Percentiles rank a stretch among this genome's conserved stretches.
Evolutionary conservation across 92 coral and sea anemone genomes (phyloP).

Genomic region (Porites lobata): DNA sequence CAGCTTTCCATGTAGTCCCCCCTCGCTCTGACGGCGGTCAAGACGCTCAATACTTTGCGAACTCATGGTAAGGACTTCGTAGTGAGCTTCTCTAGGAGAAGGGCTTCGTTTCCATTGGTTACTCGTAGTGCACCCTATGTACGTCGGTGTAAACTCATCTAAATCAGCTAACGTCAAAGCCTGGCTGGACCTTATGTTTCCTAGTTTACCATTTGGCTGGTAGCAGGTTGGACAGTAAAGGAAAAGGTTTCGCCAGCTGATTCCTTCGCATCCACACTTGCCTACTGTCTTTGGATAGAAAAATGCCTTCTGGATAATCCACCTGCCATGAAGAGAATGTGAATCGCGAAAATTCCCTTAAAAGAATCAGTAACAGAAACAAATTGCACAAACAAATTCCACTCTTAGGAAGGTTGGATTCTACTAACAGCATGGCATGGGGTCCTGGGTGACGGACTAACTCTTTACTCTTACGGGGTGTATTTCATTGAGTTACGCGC

Average conservation of each 20-base stretch:
- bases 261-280: constrained; percentile 27
- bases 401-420: no score
- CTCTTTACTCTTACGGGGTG: no score
- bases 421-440: no score
- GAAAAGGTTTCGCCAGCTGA: constrained; percentile 24
- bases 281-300: constrained; percentile 31
- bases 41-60: constrained; percentile 73
- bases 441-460: no score
- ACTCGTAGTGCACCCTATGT: constrained; percentile 77
- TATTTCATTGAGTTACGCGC: no score
- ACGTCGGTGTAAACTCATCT: constrained; percentile 75
- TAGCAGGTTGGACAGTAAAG: constrained; percentile 49
- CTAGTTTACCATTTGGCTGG: neutral
- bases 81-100: constrained; percentile 25
- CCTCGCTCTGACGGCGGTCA: constrained; percentile 57
- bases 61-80: constrained; percentile 68
- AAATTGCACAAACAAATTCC: no score
- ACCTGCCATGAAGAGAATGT: neutral
- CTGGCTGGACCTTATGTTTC: constrained; percentile 19
- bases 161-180: constrained; percentile 78
- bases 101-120: constrained; percentile 73
- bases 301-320: constrained; percentile 39
- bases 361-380: no score
- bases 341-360: neutral
- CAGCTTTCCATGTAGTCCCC: constrained; percentile 57